Conservation (phyloP, 2,888 invertebrate genomes). For the Acanthoscelides obtectus region DNA sequence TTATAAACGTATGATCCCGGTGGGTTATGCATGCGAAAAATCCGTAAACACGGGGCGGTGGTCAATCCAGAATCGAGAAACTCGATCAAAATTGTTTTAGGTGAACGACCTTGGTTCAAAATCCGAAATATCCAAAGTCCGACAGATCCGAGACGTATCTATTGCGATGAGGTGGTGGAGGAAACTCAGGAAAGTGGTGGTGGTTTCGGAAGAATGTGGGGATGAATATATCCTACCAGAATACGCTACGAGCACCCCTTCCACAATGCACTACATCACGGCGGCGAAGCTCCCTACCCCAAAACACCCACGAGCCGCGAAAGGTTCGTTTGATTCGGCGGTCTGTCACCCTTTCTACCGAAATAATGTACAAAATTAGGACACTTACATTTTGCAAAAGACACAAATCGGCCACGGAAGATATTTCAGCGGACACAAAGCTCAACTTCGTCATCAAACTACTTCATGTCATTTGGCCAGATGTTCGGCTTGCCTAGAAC, state of each 20-base stretch:
- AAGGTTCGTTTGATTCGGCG: constrained; percentile 39
- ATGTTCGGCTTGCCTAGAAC: constrained; percentile 31
- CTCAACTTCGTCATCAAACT: constrained; percentile 41
- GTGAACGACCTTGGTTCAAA: constrained; percentile 42
- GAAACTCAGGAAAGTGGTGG: constrained; percentile 39
- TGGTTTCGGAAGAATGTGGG: constrained; percentile 49
- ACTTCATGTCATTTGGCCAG: constrained; percentile 36
- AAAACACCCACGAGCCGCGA: constrained; percentile 46
- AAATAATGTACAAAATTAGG: constrained; percentile 12
- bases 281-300: constrained; percentile 50
- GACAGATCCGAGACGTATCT: constrained; percentile 36
- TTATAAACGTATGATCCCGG: not conserved
- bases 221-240: constrained; percentile 50
- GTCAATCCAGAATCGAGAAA: constrained; percentile 5
- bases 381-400: constrained; percentile 26
- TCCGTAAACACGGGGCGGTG: not conserved
- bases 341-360: constrained; percentile 22
- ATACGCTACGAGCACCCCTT: constrained; percentile 49
- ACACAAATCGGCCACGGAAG: constrained; percentile 6
- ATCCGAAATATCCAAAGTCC: constrained; percentile 22
- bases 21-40: not conserved
- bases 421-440: constrained; percentile 25
- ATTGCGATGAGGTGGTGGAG: constrained; percentile 48
- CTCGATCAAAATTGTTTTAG: constrained; percentile 29
- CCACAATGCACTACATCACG: constrained; percentile 48